Base-by-base conservation (phyloP, 2,888 invertebrate genomes). In the Plagiodera versicolora region DNA sequence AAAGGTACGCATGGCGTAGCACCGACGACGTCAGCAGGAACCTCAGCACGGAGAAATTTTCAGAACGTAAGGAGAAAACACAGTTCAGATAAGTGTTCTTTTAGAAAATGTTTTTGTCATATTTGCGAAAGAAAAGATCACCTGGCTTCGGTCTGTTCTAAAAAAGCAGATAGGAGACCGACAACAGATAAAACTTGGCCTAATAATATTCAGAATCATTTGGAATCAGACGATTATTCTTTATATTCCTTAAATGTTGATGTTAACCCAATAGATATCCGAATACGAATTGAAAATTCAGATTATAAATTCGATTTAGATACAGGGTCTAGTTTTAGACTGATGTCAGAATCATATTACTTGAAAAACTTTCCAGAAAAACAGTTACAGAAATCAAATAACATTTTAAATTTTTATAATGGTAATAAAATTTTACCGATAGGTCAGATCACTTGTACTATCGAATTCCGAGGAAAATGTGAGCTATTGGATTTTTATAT, bases 51-150 rank as follows among this genome's bases (percentile, higher is more conserved):
- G n/a, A n/a, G 1, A 24, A 10, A 54, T 24, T 30, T 11, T 10
- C 39, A 47, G 16, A 19, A 1, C 48, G 59, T 20, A 16, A 8
- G 11, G 59, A 32, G 10, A 16, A 58, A 61, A 19, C 55, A 62
- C 17, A 4, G 11, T 5, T 18, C 30, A 48, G 17, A 18, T 32
- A 19, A 61, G 39, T 58, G 55, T 19, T 54, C 19, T 20, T 59
- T 28, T 30, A 59, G 52, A 45, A n/a, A 58, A 19, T 55, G 51
- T 56, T 14, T 32, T 58, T 55, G 62, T 39, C 58, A 55, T 32
- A 1, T 9, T 44, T 61, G 54, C 11, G 18, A 61, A 1, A 58
- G 14, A 11, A 53, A 61, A 11, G 54, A 52, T 2, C 51, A 62
- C 46, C 30, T 62, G 16, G 45, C 62, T 1, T 51, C 58, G 4